Evolutionary conservation across 2,888 invertebrate species (phyloP), one percentile per base, ranked within the genome.

Genomic region (Microplitis manilae): DNA sequence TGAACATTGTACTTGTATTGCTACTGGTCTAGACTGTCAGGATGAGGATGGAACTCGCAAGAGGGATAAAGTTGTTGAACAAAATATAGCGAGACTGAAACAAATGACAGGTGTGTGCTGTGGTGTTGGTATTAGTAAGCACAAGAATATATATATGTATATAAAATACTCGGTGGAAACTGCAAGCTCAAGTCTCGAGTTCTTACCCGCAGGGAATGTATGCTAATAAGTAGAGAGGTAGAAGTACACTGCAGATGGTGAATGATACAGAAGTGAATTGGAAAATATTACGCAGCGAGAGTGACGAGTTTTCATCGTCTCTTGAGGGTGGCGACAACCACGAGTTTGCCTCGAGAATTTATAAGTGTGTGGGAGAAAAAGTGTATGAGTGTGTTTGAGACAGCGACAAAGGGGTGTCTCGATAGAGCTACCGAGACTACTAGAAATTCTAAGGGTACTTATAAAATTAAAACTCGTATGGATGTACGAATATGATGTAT

Each of bases 181-280:
- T 70, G 76, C 20, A 72, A 59, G 79, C 68, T 72, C 68, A 75
- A 77, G 82, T 80, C 81, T 82, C 80, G 64, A 82, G 81, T 80
- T 67, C 64, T 77, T 73, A 77, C 75, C 73, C 77, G 77, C 74
- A 17, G 68, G 71, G 78, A 77, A 75, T 75, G 70, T 65, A 71
- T 73, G 80, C 76, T 79, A 79, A 80, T 80, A 79, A 80, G 79
- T 74, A 74, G 73, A 70, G 72, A 75, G 68, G 41, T 68, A 68
- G 75, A 64, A n/a, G 60, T 64, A 40, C 68, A 59, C 69, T 65
- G 38, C n/a, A 61, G 70, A 50, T 60, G 65, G 39, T 15, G 17
- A 59, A 30, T 41, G 65, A 40, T 60, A 20, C 40, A 17, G 30
- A 38, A 39, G 50, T 38, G 62, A 65, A 70, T 41, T 50, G 62